Evolutionary conservation across 2,797 vertebrate genomes (phyloP).

Genomic region (Heterohyrax brucei): DNA sequence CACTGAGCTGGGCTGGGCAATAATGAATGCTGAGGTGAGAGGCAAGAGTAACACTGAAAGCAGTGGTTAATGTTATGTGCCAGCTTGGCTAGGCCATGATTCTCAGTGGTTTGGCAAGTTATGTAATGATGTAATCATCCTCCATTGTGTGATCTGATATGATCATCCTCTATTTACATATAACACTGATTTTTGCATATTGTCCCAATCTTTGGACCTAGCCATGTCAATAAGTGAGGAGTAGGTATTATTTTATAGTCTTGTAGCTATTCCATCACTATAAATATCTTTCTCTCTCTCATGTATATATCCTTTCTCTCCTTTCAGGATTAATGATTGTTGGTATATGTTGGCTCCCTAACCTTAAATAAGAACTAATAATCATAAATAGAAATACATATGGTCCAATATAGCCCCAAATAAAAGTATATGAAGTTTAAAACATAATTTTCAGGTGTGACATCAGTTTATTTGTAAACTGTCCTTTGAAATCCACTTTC

Average conservation of each 20-base stretch:
- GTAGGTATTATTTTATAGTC: neutral
- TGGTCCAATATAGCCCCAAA: neutral
- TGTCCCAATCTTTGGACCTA: too few relatives aligned
- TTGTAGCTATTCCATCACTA: constrained; percentile 23
- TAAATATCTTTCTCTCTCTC: neutral
- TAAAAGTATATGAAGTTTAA: neutral
- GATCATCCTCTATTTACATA: too few relatives aligned
- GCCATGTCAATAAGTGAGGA: too few relatives aligned
- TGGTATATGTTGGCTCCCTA: neutral
- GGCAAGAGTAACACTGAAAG: too few relatives aligned
- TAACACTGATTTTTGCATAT: too few relatives aligned
- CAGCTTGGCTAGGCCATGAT: too few relatives aligned
- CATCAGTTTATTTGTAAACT: constrained; percentile 35
- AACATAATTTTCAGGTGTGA: neutral
- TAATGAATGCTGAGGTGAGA: too few relatives aligned
- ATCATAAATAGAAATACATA: neutral
- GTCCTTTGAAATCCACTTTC: constrained; percentile 35
- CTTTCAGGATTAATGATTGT: neutral
- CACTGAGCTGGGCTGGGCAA: too few relatives aligned
- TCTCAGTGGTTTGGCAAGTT: too few relatives aligned
- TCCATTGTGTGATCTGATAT: too few relatives aligned
- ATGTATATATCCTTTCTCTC: neutral
- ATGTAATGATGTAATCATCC: too few relatives aligned
- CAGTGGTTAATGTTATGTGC: too few relatives aligned
- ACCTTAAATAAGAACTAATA: constrained; percentile 12